phyloP scores from a whole-genome alignment of 2,113 vertebrate genomes.

The Isurus oxyrinchus region DNA sequence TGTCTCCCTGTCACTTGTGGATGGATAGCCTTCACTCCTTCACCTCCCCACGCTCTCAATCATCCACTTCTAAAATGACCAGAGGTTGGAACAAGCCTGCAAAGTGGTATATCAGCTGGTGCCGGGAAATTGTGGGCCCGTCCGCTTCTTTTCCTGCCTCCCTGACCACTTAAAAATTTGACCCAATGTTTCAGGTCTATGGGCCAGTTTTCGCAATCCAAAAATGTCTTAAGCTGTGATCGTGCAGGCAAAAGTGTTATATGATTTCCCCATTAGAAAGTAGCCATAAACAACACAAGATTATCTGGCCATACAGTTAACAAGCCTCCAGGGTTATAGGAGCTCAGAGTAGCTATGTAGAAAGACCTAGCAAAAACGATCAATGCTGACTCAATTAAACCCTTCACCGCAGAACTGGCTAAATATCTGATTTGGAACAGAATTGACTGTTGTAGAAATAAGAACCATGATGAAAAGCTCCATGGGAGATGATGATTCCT shows the following conservation, averaged over 20 bases:
- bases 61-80: background rate
- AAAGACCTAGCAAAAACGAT: background rate
- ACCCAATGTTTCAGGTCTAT: background rate
- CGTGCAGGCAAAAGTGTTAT: background rate
- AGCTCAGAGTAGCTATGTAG: background rate
- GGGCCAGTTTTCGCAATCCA: background rate
- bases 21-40: too few relatives aligned
- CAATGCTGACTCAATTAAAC: conserved; percentile 1
- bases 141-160: too few relatives aligned
- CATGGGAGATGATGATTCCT: background rate
- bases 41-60: too few relatives aligned
- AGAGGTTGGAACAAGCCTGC: background rate
- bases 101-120: background rate
- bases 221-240: background rate
- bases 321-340: background rate
- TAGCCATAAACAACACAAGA: background rate
- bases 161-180: background rate
- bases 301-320: background rate
- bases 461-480: background rate
- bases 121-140: background rate
- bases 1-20: background rate
- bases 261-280: background rate
- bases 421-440: conserved; percentile 10
- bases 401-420: background rate
- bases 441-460: background rate